Evolutionary conservation across 2,888 invertebrate genomes (phyloP), one percentile per base, ranked within the genome.

Genomic region (Orthosia incerta): DNA sequence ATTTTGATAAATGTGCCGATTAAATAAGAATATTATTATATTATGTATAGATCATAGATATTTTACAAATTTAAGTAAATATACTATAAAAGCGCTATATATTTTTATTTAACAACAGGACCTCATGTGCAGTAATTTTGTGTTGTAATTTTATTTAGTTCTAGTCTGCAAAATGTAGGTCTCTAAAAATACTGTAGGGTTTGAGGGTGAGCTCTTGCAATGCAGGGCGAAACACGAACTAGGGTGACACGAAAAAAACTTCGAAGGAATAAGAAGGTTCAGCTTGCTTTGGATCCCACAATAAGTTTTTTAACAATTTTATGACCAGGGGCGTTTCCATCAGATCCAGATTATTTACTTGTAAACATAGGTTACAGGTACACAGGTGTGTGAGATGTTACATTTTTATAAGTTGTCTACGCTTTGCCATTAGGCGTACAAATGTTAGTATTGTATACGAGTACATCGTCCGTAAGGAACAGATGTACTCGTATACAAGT

Each of bases 1-100:
- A 94, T 94, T 95, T 93, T 89, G 90, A 94, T 94, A 95, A 91
- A 94, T 93, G 91, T 93, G 92, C 92, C 90, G 89, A 94, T 94
- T 91, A 91, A 91, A 90, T 91, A 89, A 89, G 90, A 92, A 90
- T 90, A 91, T 80, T 91, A 93, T 91, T 5, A 60, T 51, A 93
- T 88, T 31, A 57, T 50, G 93, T 89, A 9, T 39, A 71, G 92
- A 91, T 88, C 87, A 90, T 91, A 92, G 86, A 93, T 93, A 92
- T 84, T 90, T 89, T 90, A 90, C 83, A 91, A n/a, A n/a, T n/a
- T 86, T 86, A 84, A 82, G 83, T 87, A 88, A 86, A 86, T 85
- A 85, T 76, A 90, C 88, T 90, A 90, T 90, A 90, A 90, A 93
- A 94, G 92, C 91, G 86, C 86, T 91, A 90, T 88, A 89, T 87